Evolutionary conservation across 2,113 vertebrate genomes (phyloP).

Genomic region (Mormyrus iriodes): DNA sequence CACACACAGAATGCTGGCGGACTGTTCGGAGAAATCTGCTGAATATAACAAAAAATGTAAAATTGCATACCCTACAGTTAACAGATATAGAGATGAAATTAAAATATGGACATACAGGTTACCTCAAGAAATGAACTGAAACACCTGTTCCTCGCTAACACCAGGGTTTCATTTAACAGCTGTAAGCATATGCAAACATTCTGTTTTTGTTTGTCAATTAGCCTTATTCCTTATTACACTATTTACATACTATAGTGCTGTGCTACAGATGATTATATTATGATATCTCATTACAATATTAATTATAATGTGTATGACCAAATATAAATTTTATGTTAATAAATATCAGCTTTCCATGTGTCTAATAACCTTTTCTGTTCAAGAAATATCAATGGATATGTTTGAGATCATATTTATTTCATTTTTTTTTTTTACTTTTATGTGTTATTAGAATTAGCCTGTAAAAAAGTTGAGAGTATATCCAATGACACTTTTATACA

Average conservation of each 20-base stretch:
- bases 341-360: background rate
- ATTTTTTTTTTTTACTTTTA: background rate
- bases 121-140: slow-evolving; percentile 47
- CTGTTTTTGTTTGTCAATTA: slow-evolving; percentile 68
- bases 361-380: background rate
- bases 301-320: background rate
- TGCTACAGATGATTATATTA: slow-evolving; percentile 76
- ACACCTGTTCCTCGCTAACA: slow-evolving; percentile 60
- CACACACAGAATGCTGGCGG: background rate
- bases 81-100: background rate
- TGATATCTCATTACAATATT: background rate
- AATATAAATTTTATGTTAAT: background rate
- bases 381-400: background rate
- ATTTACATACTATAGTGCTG: slow-evolving; percentile 81
- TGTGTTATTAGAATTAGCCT: background rate
- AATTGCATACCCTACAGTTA: background rate
- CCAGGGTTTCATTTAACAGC: background rate
- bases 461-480: background rate
- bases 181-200: slow-evolving; percentile 43
- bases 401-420: background rate
- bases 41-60: background rate
- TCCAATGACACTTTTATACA: background rate
- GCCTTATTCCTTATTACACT: slow-evolving; percentile 83
- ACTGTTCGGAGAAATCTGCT: background rate
- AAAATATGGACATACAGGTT: background rate